phyloP scores from a whole-genome alignment of 2,797 vertebrate genomes.

The Muscicapa comitata region DNA sequence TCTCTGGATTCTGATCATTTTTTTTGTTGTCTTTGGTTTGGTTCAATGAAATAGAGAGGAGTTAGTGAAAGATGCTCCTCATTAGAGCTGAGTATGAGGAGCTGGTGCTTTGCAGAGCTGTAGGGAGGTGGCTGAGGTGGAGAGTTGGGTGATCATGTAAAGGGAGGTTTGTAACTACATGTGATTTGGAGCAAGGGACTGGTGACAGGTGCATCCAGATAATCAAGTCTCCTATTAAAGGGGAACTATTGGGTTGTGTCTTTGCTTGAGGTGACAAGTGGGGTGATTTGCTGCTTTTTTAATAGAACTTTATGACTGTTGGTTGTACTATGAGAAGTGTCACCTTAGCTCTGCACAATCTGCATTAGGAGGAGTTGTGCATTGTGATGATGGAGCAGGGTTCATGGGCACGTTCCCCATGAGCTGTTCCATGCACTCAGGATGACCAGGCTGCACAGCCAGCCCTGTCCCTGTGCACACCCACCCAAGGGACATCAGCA shows the following conservation, averaged over 20 bases:
- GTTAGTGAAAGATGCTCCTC: not conserved
- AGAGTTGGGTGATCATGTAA: no score
- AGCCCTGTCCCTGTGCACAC: not conserved
- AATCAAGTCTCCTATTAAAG: not conserved
- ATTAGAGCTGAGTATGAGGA: not conserved
- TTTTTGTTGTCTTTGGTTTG: not conserved
- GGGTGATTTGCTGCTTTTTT: not conserved
- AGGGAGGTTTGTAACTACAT: not conserved
- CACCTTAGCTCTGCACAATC: not conserved
- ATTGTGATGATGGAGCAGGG: accelerated
- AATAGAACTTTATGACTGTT: not conserved
- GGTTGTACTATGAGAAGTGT: not conserved
- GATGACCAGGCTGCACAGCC: not conserved
- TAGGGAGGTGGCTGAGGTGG: not conserved
- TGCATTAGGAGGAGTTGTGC: accelerated
- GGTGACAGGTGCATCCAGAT: not conserved
- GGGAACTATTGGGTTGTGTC: not conserved
- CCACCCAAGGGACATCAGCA: not conserved
- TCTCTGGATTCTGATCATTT: not conserved
- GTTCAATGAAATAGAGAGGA: not conserved
- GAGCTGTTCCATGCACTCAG: not conserved
- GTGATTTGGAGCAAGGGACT: not conserved
- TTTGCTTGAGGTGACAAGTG: not conserved
- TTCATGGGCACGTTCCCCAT: accelerated
- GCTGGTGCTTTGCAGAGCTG: not conserved